Evolutionary conservation across 2,797 vertebrate species (phyloP), one percentile per base, ranked within the genome.

Genomic region (Myripristis jacobus): DNA sequence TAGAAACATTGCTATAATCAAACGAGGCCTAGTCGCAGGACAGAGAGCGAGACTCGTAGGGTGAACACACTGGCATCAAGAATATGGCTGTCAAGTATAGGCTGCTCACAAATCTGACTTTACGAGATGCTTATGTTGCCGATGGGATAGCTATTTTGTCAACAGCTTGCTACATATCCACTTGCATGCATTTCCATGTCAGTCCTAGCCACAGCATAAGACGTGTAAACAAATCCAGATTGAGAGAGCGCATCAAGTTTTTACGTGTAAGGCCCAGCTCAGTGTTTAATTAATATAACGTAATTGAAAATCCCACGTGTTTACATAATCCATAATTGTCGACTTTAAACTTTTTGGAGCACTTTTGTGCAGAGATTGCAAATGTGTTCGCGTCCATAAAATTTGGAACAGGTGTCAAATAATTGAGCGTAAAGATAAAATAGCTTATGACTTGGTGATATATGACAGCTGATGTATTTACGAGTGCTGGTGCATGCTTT

Each of bases 321-420:
- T 29, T 77, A 51, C 64, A 82, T 80, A 79, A 79, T 81, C 47
- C 24, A 50, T 75, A 75, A 76, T 71, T 64, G 66, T 57, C 25
- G 50, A 66, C 36, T 66, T 70, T 73, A 18, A 81, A 84, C 16
- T 80, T 69, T 68, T 55, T 51, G 36, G 0, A 69, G 48, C 25
- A 38, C 44, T 65, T 22, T n/a, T 47, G 22, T 72, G 44, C 51
- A 27, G 50, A 66, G 59, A 50, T 36, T 60, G 56, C 50, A 57
- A 44, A 43, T 53, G 36, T 64, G 9, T 79, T 78, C 59, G 69
- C 69, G 75, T 57, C 69, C 70, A 79, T 79, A 86, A 27, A 81
- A 83, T 82, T 82, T 82, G 77, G 81, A 89, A 87, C 88, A 92
- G 90, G 89, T 89, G 91, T 89, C 86, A 87, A 82, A 88, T 85